These are phyloP conservation scores for Atherinosoma microstoma DNA, from an alignment of 2,797 vertebrate genomes.

Conservation along the genomic window DNA sequence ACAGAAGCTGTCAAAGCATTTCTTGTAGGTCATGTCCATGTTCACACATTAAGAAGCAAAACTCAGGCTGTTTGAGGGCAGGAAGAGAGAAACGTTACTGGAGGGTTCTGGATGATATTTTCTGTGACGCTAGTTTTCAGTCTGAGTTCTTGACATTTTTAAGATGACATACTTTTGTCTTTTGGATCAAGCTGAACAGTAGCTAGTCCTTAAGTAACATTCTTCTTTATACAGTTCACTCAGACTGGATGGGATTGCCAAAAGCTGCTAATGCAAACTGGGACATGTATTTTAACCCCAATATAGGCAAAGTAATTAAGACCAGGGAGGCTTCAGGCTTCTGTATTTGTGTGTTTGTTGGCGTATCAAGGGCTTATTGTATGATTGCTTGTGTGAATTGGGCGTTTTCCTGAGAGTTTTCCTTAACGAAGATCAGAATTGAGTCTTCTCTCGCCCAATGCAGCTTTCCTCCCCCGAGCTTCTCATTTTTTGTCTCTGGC, in stretches of 20 bases:
- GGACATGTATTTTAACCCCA: constrained; percentile 45
- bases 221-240: constrained; percentile 27
- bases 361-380: constrained; percentile 40
- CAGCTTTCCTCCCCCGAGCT: constrained; percentile 29
- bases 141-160: constrained; percentile 40
- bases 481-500: constrained; percentile 30
- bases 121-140: constrained; percentile 52
- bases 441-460: constrained; percentile 27
- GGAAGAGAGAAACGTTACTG: constrained; percentile 13
- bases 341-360: constrained; percentile 21
- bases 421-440: constrained; percentile 51
- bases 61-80: constrained; percentile 57
- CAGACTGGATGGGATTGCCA: constrained; percentile 37
- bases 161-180: constrained; percentile 15
- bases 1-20: constrained; percentile 56
- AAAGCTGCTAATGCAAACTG: constrained; percentile 49
- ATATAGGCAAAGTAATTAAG: constrained; percentile 63
- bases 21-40: constrained; percentile 57
- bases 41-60: constrained; percentile 67
- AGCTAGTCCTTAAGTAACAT: constrained; percentile 15
- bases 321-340: constrained; percentile 37
- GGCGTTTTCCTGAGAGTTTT: constrained; percentile 41
- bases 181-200: constrained; percentile 7
- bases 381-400: constrained; percentile 59
- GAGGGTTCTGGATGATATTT: constrained; percentile 45